Evolutionary conservation across 2,113 vertebrate genomes (phyloP), one percentile per base, ranked within the genome.

Genomic region (Entosphenus tridentatus): DNA sequence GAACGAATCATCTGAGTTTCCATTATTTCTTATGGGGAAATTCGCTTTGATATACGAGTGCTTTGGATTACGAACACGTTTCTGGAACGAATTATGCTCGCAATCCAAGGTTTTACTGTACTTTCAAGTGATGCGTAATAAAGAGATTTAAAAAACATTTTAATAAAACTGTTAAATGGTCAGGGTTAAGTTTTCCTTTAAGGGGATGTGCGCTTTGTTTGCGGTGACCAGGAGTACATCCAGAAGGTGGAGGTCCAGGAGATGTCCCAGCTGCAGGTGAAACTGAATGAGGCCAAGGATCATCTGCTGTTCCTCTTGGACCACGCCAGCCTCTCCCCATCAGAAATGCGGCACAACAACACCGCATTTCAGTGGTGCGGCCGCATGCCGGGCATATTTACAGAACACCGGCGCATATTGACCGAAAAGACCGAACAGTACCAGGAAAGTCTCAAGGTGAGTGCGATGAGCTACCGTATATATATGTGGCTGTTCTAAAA

Each of bases 391-490:
- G 80, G 72, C n/a, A 78, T 87, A 74, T 88, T 92, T 72, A 79
- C 83, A 3, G 79, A 85, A 57, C 84, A 92, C 75, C 72, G 73
- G 18, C 79, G 80, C 68, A 88, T 88, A 10, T 39, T 82, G 21
- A 69, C 74, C 56, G 81, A 84, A 57, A 90, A 83, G 76, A 82
- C 78, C 2, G 75, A 79, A 12, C 80, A 83, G 56, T 89, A 86
- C 75, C 86, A 92, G 77, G 77, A 77, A 9, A 76, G 74, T 13
- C 85, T 90, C 56, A 83, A 86, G 85, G 87, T 91, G 71, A 73
- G 78, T 58, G 56, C 6, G 12, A 55, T 13, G 12, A 21, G 39
- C 13, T 39, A 9, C 8, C 62, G 8, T 16, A 65, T 10, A 65
- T 9, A 9, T 21, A 65, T 21, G n/a, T 16, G n/a, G 21, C n/a